phyloP scores from a whole-genome alignment of 1,140 invertebrate species.

The Brachionus paranguensis region DNA sequence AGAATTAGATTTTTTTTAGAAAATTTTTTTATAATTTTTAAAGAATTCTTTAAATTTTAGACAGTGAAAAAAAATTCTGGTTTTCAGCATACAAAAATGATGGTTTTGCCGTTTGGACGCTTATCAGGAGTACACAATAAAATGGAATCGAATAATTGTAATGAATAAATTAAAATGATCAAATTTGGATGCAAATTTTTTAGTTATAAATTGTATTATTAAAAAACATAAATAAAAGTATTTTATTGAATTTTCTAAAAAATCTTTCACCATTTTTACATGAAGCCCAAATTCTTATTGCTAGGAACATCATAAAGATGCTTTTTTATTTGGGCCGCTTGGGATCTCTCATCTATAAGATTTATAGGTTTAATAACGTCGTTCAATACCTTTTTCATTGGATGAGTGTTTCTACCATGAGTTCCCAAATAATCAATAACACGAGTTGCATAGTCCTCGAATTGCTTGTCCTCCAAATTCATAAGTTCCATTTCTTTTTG shows the following conservation, averaged over 20 bases:
- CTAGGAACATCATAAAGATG: conserved; percentile 24
- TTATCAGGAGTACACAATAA: not conserved
- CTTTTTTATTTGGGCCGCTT: conserved; percentile 23
- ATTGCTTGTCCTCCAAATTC: conserved; percentile 29
- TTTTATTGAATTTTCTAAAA: not conserved
- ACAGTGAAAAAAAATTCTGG: not conserved
- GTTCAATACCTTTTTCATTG: conserved; percentile 47
- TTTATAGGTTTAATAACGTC: conserved; percentile 6
- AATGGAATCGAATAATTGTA: not conserved
- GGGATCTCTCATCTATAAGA: conserved; percentile 13
- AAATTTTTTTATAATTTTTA: not conserved
- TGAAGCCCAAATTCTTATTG: conserved; percentile 40
- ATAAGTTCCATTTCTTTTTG: conserved; percentile 3
- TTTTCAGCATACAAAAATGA: conserved; percentile 8
- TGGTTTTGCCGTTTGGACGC: not conserved
- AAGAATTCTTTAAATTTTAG: not conserved
- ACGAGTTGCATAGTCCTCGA: conserved; percentile 47
- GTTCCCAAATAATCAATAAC: conserved; percentile 53
- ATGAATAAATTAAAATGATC: not conserved
- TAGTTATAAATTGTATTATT: not conserved
- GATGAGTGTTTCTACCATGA: conserved; percentile 51
- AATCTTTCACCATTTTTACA: not conserved
- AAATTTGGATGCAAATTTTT: not conserved
- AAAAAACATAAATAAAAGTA: conserved; percentile 1
- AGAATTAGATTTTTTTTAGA: too few species aligned